Evolutionary conservation across 1,140 invertebrate genomes (phyloP), one percentile per base, ranked within the genome.

Genomic region (Trichoplusia ni): DNA sequence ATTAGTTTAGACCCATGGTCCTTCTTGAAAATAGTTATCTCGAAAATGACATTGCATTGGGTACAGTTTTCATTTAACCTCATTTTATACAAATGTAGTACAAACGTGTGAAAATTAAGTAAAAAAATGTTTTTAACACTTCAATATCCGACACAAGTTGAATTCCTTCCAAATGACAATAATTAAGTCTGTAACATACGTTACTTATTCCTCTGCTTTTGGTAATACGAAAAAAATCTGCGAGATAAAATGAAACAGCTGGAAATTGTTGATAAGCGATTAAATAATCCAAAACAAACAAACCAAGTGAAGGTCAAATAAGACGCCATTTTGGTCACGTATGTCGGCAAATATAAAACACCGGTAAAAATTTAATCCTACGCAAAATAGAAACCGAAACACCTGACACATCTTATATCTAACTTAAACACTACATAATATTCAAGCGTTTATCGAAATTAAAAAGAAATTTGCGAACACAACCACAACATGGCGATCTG

Each of bases 401-500:
- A 47, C 21, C 13, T 8, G 7, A 47, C 23, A 47, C 6, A 4
- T 16, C 16, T 2, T 27, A 14, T 9, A 47, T 9, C 18, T 14
- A 47, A 16, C 25, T 14, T 29, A 47, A 2, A 47, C 44, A 14
- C 6, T 0, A 29, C 4, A 29, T 29, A 47, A 8, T 2, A 9
- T 18, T 4, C 9, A 47, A 29, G 25, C 25, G 7, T 29, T 0
- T 8, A 11, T 7, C 3, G 5, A 13, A 27, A 29, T 11, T 6
- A 19, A 42, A 18, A 47, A 23, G 6, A 42, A 29, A 35, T 35
- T 35, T 4, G 46, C 19, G 16, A 18, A 46, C 27, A 60, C 40
- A 46, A 60, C 54, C 54, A 58, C 54, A 60, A 46, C 56, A 47
- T 46, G 56, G 56, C 29, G 27, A 33, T 19, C 27, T 35, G 40